phyloP scores from a whole-genome alignment of 2,888 invertebrate genomes.

The Ceratothoa steindachneri region DNA sequence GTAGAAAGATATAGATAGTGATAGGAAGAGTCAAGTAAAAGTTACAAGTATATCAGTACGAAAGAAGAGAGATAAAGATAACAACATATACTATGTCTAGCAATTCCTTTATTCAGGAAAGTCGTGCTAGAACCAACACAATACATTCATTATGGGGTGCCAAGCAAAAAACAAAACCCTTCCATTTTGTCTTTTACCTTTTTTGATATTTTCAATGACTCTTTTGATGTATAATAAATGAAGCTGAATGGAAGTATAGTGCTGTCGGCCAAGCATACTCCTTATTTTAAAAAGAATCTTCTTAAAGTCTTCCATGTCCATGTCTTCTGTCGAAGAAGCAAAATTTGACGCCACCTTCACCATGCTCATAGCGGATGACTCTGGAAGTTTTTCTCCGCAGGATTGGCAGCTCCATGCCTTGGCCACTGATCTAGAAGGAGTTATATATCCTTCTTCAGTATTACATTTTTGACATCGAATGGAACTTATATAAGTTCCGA shows the following conservation, averaged over 20 bases:
- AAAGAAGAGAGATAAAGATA: too few relatives aligned
- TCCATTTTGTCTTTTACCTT: not conserved
- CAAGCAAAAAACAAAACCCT: too few relatives aligned
- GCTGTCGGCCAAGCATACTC: not conserved
- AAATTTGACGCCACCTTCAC: not conserved
- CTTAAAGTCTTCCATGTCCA: not conserved
- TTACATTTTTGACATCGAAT: slow-evolving; percentile 23
- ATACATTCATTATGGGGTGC: too few relatives aligned
- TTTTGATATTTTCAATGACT: not conserved
- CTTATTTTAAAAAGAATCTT: not conserved
- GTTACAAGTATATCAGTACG: too few relatives aligned
- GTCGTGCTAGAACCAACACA: too few relatives aligned
- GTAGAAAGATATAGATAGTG: too few relatives aligned
- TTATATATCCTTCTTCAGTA: not conserved
- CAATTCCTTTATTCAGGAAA: too few relatives aligned
- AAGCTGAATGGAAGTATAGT: not conserved
- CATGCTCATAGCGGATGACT: not conserved
- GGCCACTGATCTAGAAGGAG: not conserved
- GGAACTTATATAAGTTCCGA: slow-evolving; percentile 38
- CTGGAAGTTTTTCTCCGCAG: not conserved
- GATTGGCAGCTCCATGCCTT: not conserved
- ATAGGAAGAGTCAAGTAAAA: too few relatives aligned
- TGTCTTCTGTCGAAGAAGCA: not conserved
- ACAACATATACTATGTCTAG: too few relatives aligned
- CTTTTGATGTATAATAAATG: not conserved